These are phyloP conservation scores for Trichonephila clavata DNA, from an alignment of 1,140 invertebrate species.

Conservation along the genomic window DNA sequence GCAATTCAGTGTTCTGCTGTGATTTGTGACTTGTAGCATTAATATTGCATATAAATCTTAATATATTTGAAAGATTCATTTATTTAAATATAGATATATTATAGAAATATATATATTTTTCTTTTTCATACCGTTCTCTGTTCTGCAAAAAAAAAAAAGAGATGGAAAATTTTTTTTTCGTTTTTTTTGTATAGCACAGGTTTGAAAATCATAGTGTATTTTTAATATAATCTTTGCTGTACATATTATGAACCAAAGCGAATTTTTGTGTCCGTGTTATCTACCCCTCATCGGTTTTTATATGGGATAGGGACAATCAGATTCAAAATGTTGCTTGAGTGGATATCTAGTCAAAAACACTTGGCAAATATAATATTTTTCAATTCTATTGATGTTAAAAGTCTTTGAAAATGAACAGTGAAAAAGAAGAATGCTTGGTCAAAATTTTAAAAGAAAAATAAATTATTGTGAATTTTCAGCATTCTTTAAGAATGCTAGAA, in stretches of 20 bases:
- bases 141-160: slow-evolving; percentile 61
- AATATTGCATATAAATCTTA: slow-evolving; percentile 59
- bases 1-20: slow-evolving; percentile 77
- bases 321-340: slow-evolving; percentile 75
- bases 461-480: slow-evolving; percentile 59
- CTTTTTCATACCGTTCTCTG: slow-evolving; percentile 66
- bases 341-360: slow-evolving; percentile 76
- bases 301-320: slow-evolving; percentile 76
- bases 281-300: slow-evolving; percentile 74
- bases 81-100: slow-evolving; percentile 75
- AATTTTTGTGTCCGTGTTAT: slow-evolving; percentile 74
- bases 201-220: slow-evolving; percentile 76
- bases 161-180: neutral
- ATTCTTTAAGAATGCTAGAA: slow-evolving; percentile 66
- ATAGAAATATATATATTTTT: slow-evolving; percentile 67
- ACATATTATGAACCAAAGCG: slow-evolving; percentile 71
- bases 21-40: slow-evolving; percentile 75
- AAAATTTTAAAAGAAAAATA: slow-evolving; percentile 60
- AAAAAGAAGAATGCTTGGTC: slow-evolving; percentile 61
- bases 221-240: slow-evolving; percentile 76
- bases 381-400: slow-evolving; percentile 74
- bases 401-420: slow-evolving; percentile 20
- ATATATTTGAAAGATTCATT: slow-evolving; percentile 71
- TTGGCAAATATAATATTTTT: slow-evolving; percentile 75
- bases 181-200: slow-evolving; percentile 75